Conservation (phyloP, 2,113 vertebrate genomes). For the Sialia sialis region DNA sequence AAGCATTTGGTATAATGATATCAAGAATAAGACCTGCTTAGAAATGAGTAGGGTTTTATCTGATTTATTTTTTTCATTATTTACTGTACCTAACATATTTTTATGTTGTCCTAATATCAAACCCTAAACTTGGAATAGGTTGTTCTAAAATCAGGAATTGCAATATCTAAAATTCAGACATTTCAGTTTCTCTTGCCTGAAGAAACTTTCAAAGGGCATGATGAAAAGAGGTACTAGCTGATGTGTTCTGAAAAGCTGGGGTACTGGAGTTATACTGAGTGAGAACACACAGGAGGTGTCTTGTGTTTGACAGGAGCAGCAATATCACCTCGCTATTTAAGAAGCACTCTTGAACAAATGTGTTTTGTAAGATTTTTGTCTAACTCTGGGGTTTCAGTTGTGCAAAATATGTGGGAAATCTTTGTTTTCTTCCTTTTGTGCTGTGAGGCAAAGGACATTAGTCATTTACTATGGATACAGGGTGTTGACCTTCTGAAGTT, state of each 20-base stretch:
- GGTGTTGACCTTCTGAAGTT: neutral
- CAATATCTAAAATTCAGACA: neutral
- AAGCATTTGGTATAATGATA: neutral
- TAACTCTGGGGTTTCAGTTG: neutral
- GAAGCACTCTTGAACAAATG: neutral
- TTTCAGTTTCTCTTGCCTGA: neutral
- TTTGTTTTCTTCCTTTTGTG: neutral
- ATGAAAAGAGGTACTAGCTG: neutral
- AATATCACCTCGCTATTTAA: neutral
- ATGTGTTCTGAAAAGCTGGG: neutral
- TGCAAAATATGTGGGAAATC: neutral
- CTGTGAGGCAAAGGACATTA: neutral
- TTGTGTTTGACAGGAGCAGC: neutral
- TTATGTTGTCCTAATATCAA: neutral
- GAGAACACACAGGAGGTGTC: neutral
- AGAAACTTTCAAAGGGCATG: neutral
- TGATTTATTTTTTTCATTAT: neutral
- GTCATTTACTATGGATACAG: neutral
- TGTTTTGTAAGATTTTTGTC: neutral
- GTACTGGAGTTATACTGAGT: neutral
- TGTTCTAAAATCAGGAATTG: neutral
- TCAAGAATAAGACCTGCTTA: neutral
- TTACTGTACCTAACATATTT: neutral
- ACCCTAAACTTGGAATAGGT: neutral
- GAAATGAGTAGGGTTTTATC: neutral